phyloP scores from a whole-genome alignment of 2,888 invertebrate species.

The Polyommatus icarus region DNA sequence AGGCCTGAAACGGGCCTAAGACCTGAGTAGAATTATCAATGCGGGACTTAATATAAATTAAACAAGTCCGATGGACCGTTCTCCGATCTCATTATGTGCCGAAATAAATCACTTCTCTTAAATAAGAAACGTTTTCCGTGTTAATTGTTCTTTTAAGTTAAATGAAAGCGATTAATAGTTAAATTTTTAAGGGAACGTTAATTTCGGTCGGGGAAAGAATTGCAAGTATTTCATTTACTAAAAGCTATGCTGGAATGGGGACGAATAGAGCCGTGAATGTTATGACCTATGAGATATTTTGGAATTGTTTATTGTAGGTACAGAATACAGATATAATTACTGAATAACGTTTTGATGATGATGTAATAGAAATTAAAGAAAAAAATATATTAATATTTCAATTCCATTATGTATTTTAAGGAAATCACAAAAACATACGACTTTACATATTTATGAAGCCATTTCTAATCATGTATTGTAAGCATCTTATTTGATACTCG shows the following conservation, averaged over 20 bases:
- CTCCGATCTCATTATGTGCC: slow-evolving; percentile 38
- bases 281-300: neutral
- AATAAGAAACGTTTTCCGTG: slow-evolving; percentile 33
- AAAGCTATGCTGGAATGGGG: neutral
- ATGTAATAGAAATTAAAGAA: too few relatives aligned
- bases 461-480: neutral
- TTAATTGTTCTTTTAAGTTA: slow-evolving; percentile 33
- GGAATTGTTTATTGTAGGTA: neutral
- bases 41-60: slow-evolving; percentile 38
- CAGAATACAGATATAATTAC: too few relatives aligned
- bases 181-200: slow-evolving; percentile 25
- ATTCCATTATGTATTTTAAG: too few relatives aligned
- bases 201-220: neutral
- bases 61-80: slow-evolving; percentile 38
- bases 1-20: slow-evolving; percentile 28
- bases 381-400: too few relatives aligned
- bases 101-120: slow-evolving; percentile 39
- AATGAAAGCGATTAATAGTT: slow-evolving; percentile 32
- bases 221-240: slow-evolving; percentile 5
- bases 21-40: slow-evolving; percentile 40
- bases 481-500: neutral
- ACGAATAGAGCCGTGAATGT: neutral
- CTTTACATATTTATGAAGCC: neutral
- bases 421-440: too few relatives aligned
- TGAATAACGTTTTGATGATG: too few relatives aligned